phyloP scores from a whole-genome alignment of 2,888 invertebrate species.

The Pollenia angustigena region DNA sequence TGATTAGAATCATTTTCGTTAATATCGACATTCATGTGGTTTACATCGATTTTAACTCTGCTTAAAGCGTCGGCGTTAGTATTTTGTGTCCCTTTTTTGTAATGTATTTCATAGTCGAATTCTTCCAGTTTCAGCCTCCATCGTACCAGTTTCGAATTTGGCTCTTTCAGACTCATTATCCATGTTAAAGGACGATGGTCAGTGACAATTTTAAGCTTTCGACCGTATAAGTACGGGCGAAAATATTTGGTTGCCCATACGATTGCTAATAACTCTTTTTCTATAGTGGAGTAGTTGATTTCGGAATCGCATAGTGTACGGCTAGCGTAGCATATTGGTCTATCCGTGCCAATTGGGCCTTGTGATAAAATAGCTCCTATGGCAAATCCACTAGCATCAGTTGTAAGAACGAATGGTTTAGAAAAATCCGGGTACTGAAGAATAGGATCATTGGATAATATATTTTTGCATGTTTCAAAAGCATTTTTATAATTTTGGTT shows the following conservation, averaged over 20 bases:
- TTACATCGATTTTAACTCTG: too few species aligned
- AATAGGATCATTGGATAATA: neutral
- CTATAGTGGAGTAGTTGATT: constrained; percentile 74
- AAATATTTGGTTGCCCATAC: constrained; percentile 11
- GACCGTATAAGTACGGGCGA: constrained; percentile 28
- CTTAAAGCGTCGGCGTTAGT: too few species aligned
- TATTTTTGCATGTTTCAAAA: constrained; percentile 70
- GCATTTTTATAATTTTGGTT: constrained; percentile 38
- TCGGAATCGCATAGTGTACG: constrained; percentile 57
- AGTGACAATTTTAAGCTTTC: constrained; percentile 18
- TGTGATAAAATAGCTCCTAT: constrained; percentile 78
- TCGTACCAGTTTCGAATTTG: constrained; percentile 47
- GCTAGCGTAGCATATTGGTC: constrained; percentile 74
- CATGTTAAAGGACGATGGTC: constrained; percentile 34
- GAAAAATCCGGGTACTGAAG: constrained; percentile 76
- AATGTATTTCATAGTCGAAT: constrained; percentile 51
- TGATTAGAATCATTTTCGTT: constrained; percentile 21
- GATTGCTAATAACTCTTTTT: constrained; percentile 40
- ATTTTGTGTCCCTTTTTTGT: too few species aligned
- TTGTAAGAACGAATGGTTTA: constrained; percentile 78
- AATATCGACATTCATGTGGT: too few species aligned
- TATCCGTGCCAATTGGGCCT: constrained; percentile 74
- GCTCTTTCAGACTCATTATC: constrained; percentile 39
- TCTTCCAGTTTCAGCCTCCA: constrained; percentile 40
- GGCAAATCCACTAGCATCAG: constrained; percentile 77